Conservation (phyloP, 2,113 vertebrate species). For the Siphamia tubifer region DNA sequence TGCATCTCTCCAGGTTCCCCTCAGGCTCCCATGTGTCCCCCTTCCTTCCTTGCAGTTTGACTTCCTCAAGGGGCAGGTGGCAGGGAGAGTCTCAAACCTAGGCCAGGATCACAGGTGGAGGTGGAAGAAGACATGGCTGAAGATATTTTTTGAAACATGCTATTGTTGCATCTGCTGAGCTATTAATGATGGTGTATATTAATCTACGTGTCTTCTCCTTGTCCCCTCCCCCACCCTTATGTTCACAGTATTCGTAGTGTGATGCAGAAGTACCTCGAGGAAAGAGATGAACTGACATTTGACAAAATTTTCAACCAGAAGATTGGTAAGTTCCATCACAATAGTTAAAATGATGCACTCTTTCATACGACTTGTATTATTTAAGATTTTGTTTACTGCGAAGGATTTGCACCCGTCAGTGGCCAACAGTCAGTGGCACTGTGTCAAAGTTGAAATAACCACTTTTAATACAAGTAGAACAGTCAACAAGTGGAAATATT, state of each 20-base stretch:
- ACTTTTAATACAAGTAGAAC: no score
- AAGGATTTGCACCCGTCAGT: no score
- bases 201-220: neutral
- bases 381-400: no score
- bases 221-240: neutral
- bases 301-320: slow-evolving; percentile 99
- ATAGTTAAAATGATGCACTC: neutral
- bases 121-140: neutral
- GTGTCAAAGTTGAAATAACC: no score
- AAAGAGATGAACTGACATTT: slow-evolving; percentile 93
- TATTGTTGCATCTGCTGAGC: neutral
- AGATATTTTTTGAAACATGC: neutral
- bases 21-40: slow-evolving; percentile 29
- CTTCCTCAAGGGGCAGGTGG: slow-evolving; percentile 49
- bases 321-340: slow-evolving; percentile 87
- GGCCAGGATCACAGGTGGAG: slow-evolving; percentile 36
- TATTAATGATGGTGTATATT: neutral
- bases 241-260: slow-evolving; percentile 93
- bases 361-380: no score
- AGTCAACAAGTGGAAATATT: no score
- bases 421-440: no score
- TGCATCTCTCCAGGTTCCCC: slow-evolving; percentile 36
- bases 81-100: slow-evolving; percentile 44
- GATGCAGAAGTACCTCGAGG: slow-evolving; percentile 98
- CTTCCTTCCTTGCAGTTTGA: slow-evolving; percentile 1